These are phyloP conservation scores for Montifringilla adamsi DNA, from an alignment of 2,113 vertebrate species.

Conservation along the genomic window DNA sequence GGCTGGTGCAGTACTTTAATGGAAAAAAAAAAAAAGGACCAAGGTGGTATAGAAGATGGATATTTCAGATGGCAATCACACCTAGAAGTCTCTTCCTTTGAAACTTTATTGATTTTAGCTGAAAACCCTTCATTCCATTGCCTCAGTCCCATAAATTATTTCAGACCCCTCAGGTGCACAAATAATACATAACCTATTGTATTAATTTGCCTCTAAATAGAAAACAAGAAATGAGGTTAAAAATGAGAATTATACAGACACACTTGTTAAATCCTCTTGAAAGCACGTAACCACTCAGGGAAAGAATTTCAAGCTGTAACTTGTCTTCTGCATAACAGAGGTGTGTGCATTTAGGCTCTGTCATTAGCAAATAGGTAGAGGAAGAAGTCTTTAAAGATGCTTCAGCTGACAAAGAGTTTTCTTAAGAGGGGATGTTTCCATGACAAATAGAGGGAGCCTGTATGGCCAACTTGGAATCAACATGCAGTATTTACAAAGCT, in stretches of 20 bases:
- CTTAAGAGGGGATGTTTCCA: background rate
- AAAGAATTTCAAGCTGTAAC: background rate
- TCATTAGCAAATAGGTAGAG: background rate
- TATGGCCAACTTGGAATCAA: background rate
- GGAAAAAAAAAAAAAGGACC: background rate
- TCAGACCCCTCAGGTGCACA: background rate
- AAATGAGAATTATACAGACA: background rate
- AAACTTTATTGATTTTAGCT: background rate
- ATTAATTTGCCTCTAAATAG: background rate
- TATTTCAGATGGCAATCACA: background rate
- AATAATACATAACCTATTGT: fast-evolving
- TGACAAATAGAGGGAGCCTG: fast-evolving
- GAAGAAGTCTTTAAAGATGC: background rate
- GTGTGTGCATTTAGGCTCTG: fast-evolving
- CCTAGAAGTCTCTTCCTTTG: background rate
- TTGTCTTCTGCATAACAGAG: background rate
- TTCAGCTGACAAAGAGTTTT: background rate
- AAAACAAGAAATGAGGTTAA: background rate
- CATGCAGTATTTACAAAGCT: background rate
- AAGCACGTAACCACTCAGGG: background rate
- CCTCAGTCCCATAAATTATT: background rate
- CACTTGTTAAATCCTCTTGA: background rate
- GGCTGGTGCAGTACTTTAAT: background rate
- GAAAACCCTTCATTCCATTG: background rate
- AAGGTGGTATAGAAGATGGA: background rate